Evolutionary conservation across 2,113 vertebrate genomes (phyloP).

Genomic region (Madoqua kirkii): DNA sequence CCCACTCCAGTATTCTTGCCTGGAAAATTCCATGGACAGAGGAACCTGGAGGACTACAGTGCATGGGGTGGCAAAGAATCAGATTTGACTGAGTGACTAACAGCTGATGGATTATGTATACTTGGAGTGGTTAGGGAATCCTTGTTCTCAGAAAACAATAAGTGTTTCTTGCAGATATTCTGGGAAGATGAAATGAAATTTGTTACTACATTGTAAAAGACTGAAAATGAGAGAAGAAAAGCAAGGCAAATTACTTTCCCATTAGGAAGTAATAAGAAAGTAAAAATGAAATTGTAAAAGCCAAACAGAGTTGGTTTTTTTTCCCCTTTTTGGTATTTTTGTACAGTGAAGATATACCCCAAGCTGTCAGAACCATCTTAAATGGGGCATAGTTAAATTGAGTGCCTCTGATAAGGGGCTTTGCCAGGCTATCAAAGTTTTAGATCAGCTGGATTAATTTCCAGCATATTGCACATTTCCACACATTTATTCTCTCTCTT

Average conservation of each 20-base stretch:
- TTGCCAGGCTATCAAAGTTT: slow-evolving; percentile 86
- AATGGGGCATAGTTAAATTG: slow-evolving; percentile 89
- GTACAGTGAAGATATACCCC: slow-evolving; percentile 81
- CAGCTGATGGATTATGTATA: slow-evolving; percentile 58
- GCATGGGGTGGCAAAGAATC: not conserved
- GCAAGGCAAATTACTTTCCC: slow-evolving; percentile 66
- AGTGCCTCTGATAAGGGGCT: slow-evolving; percentile 89
- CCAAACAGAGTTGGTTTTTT: slow-evolving; percentile 24
- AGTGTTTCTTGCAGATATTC: slow-evolving; percentile 63
- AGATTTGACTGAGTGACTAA: not conserved
- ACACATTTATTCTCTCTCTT: slow-evolving; percentile 76
- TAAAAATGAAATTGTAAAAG: slow-evolving; percentile 70
- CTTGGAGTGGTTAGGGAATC: slow-evolving; percentile 29
- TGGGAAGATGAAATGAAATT: slow-evolving; percentile 48
- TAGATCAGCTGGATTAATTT: slow-evolving; percentile 93
- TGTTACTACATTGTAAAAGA: slow-evolving; percentile 55
- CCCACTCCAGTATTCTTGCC: not conserved
- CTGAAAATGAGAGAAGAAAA: slow-evolving; percentile 65
- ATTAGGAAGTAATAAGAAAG: slow-evolving; percentile 74
- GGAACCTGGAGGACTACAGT: not conserved
- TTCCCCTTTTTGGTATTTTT: slow-evolving; percentile 75
- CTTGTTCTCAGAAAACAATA: slow-evolving; percentile 62
- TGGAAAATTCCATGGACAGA: not conserved
- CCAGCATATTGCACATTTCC: slow-evolving; percentile 88
- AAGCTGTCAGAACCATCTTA: slow-evolving; percentile 85